Evolutionary conservation across 1,140 invertebrate genomes (phyloP).

Genomic region (Solen grandis): DNA sequence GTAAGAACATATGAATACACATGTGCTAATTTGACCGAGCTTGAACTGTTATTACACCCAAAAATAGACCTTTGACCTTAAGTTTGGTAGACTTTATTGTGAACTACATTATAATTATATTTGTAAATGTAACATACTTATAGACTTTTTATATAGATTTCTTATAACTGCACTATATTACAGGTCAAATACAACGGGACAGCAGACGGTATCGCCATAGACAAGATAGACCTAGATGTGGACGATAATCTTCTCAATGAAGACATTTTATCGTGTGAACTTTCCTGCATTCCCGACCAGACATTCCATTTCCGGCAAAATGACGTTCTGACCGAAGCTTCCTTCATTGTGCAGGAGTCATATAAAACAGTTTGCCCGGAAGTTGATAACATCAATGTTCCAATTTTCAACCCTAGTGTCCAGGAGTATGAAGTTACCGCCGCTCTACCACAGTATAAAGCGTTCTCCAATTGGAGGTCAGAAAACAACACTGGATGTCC

Average conservation of each 20-base stretch:
- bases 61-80: too few relatives aligned
- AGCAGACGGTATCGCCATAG: constrained; percentile 41
- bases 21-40: too few relatives aligned
- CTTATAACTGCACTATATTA: too few relatives aligned
- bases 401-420: constrained; percentile 53
- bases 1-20: too few relatives aligned
- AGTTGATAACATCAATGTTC: constrained; percentile 61
- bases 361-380: constrained; percentile 58
- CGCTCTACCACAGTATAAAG: constrained; percentile 54
- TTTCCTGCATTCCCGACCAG: constrained; percentile 30
- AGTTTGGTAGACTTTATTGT: too few relatives aligned
- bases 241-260: constrained; percentile 26
- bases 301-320: constrained; percentile 21
- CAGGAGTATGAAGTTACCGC: constrained; percentile 56
- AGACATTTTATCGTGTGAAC: constrained; percentile 43
- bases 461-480: constrained; percentile 51
- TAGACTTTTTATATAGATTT: too few relatives aligned
- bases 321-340: constrained; percentile 11
- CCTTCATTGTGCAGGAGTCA: constrained; percentile 48
- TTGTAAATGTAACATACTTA: too few relatives aligned
- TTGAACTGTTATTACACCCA: too few relatives aligned
- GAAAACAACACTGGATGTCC: constrained; percentile 53
- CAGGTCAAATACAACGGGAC: constrained; percentile 44
- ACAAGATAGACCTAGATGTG: constrained; percentile 37
- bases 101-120: too few relatives aligned